Conservation (phyloP, 1,140 invertebrate species). For the Amyelois transitella region DNA sequence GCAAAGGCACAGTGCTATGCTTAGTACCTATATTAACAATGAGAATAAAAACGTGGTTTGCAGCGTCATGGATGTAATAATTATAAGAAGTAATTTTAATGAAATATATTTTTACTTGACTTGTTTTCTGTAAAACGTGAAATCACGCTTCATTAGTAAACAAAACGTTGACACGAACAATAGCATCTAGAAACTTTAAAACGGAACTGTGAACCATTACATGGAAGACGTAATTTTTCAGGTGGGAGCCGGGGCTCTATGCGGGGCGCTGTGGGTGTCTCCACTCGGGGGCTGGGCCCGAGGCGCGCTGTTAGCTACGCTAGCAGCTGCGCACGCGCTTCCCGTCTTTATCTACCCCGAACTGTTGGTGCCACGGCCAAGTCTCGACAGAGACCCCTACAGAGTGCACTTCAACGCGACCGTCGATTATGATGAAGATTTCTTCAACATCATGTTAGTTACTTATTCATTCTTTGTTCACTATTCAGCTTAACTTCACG, state of each 20-base stretch:
- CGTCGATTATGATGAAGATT: slow-evolving; percentile 26
- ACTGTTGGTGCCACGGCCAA: slow-evolving; percentile 28
- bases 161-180: too few relatives aligned
- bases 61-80: too few relatives aligned
- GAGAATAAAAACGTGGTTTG: neutral
- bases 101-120: too few relatives aligned
- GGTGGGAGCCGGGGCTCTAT: slow-evolving; percentile 50
- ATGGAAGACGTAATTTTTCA: slow-evolving; percentile 7
- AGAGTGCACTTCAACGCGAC: slow-evolving; percentile 35
- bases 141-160: too few relatives aligned
- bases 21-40: too few relatives aligned
- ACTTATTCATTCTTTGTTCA: neutral
- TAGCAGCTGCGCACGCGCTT: slow-evolving; percentile 39
- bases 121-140: too few relatives aligned
- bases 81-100: too few relatives aligned
- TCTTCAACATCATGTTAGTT: slow-evolving; percentile 43
- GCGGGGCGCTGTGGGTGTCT: slow-evolving; percentile 51
- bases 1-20: too few relatives aligned
- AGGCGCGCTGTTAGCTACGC: slow-evolving; percentile 27
- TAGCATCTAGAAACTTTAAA: too few relatives aligned
- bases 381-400: slow-evolving; percentile 44
- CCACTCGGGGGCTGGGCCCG: slow-evolving; percentile 37
- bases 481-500: neutral
- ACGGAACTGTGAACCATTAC: too few relatives aligned
- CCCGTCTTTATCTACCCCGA: slow-evolving; percentile 40